These are phyloP conservation scores for Erebia ligea DNA, from an alignment of 2,888 invertebrate genomes.

Conservation along the genomic window DNA sequence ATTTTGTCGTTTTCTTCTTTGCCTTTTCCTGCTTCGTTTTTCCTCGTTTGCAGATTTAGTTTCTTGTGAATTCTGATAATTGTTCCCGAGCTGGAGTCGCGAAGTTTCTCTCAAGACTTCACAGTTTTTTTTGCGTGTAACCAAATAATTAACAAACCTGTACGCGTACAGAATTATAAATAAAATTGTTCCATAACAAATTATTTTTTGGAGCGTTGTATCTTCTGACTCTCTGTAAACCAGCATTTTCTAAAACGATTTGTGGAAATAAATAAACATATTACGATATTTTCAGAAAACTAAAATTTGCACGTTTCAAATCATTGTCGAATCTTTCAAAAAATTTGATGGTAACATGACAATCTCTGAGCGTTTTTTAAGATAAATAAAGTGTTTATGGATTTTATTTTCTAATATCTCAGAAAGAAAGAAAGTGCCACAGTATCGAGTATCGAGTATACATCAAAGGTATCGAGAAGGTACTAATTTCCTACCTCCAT, in stretches of 20 bases:
- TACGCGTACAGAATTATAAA: conserved; percentile 51
- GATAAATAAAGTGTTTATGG: too few species aligned
- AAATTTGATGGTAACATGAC: background rate
- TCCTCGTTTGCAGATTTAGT: conserved; percentile 35
- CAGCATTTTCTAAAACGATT: conserved; percentile 50
- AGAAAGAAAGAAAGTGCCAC: too few species aligned
- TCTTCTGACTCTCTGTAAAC: conserved; percentile 53
- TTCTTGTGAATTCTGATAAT: conserved; percentile 17
- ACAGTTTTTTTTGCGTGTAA: conserved; percentile 30
- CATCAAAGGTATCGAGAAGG: too few species aligned
- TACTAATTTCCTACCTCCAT: too few species aligned
- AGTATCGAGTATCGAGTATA: too few species aligned
- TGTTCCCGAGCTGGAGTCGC: background rate
- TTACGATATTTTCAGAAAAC: background rate
- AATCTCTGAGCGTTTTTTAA: too few species aligned
- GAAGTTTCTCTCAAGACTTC: background rate
- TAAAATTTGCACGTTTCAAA: background rate
- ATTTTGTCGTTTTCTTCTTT: conserved; percentile 50
- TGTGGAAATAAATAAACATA: background rate
- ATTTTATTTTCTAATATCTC: too few species aligned
- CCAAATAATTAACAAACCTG: conserved; percentile 48
- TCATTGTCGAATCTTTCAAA: background rate
- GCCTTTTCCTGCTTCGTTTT: conserved; percentile 45
- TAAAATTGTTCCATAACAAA: conserved; percentile 50
- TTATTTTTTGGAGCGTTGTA: conserved; percentile 43